Base-by-base conservation (phyloP, 2,888 invertebrate species). In the Apodemia hepburni region DNA sequence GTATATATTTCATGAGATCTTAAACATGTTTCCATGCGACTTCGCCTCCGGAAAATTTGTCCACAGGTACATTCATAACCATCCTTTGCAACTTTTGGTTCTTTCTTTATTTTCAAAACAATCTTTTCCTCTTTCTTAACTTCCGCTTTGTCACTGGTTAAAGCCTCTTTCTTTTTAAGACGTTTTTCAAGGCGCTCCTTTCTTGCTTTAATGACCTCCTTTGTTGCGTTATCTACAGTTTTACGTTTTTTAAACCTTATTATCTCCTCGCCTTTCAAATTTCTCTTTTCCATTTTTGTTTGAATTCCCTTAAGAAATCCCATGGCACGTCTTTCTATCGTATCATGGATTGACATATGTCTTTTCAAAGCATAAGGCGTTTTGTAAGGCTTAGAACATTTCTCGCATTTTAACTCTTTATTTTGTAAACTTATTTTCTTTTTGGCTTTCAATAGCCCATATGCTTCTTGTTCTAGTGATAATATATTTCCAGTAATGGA, bases 41-140 rank as follows among this genome's bases (percentile, higher is more conserved):
- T 90, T 35, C 84, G 73, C 3, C 91, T 73, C 61, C 78, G 79
- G 51, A 83, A 91, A 0, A 77, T 71, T 68, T 82, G 75, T 0
- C 89, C 87, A 64, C 91, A 91, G 8, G 85, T 85, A 64, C 91
- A 91, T 64, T 80, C 78, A 54, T 90, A 90, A 0, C 84, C 85
- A 63, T 82, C 83, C 42, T 81, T 82, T 51, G 35, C 22, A 15
- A 45, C 35, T n/a, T 58, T 62, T 17, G 58, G 33, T 66, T 65
- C 65, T 27, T 47, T 58, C 58, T 66, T 57, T 29, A 61, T 63
- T 66, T 66, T 68, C 17, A 60, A 58, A 57, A 59, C 63, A 45
- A 59, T 60, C 17, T 60, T 54, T 54, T 61, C 66, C 22, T 62
- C 58, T 47, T 61, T 71, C 57, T 62, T 66, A 64, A 62, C 64